phyloP scores from a whole-genome alignment of 1,140 invertebrate genomes.

The Galendromus occidentalis region DNA sequence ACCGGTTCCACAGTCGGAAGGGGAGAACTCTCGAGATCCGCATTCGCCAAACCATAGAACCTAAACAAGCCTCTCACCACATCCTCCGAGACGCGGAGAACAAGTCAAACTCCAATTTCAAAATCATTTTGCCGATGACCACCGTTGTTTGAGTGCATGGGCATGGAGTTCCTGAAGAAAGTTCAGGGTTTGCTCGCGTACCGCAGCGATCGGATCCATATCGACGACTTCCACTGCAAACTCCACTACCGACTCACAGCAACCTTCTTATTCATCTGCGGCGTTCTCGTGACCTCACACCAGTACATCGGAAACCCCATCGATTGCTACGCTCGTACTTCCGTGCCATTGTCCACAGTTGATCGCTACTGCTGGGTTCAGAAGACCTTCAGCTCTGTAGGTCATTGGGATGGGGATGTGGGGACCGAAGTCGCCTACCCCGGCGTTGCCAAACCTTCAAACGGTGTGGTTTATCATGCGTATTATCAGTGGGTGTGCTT shows the following conservation, averaged over 20 bases:
- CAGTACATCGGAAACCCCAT: constrained; percentile 81
- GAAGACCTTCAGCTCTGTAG: constrained; percentile 9
- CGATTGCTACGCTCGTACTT: constrained; percentile 47
- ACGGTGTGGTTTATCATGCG: constrained; percentile 21
- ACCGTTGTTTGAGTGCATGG: no score
- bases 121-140: no score
- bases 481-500: constrained; percentile 27
- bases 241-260: constrained; percentile 74
- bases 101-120: no score
- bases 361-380: constrained; percentile 15
- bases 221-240: constrained; percentile 61
- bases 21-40: no score
- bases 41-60: no score
- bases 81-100: no score
- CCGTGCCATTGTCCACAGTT: background rate
- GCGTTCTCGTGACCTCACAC: constrained; percentile 63
- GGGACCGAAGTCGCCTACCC: constrained; percentile 38
- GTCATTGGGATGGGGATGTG: background rate
- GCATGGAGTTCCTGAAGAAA: background rate
- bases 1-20: no score
- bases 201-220: constrained; percentile 43
- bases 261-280: constrained; percentile 58
- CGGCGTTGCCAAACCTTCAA: constrained; percentile 26
- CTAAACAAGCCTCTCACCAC: no score
- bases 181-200: background rate